Evolutionary conservation across 2,888 invertebrate genomes (phyloP).

Genomic region (Hyposoter didymator): DNA sequence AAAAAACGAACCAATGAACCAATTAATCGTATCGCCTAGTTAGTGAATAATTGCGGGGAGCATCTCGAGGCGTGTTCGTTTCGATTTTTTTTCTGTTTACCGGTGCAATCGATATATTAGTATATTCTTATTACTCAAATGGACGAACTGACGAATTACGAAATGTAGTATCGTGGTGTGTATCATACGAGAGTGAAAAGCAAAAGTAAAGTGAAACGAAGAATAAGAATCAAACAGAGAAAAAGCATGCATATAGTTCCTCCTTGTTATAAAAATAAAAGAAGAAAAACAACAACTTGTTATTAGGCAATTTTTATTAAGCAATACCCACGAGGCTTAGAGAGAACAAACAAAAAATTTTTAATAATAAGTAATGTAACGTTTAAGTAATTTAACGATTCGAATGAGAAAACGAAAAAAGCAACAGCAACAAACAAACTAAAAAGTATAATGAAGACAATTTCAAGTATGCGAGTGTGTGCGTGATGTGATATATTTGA

Average conservation of each 20-base stretch:
- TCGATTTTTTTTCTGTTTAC: constrained; percentile 53
- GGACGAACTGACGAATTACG: constrained; percentile 53
- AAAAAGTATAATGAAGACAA: constrained; percentile 52
- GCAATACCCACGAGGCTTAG: constrained; percentile 82
- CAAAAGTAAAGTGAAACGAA: constrained; percentile 39
- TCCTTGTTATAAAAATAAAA: constrained; percentile 78
- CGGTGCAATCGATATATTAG: constrained; percentile 61
- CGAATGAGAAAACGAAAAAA: constrained; percentile 59
- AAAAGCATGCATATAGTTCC: constrained; percentile 82
- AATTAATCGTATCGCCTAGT: constrained; percentile 69
- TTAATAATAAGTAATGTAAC: constrained; percentile 61
- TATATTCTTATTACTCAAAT: constrained; percentile 62
- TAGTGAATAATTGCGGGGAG: constrained; percentile 70
- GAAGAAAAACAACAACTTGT: constrained; percentile 73
- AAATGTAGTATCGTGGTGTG: constrained; percentile 40
- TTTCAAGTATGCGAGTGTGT: constrained; percentile 66
- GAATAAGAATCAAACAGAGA: constrained; percentile 52
- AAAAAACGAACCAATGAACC: constrained; percentile 69
- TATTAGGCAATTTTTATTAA: constrained; percentile 82
- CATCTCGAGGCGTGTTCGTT: constrained; percentile 58
- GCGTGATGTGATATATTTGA: constrained; percentile 68
- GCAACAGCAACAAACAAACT: constrained; percentile 49
- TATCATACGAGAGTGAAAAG: constrained; percentile 57
- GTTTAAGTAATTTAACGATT: constrained; percentile 67
- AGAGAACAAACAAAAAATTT: constrained; percentile 67